Evolutionary conservation across 2,113 vertebrate species (phyloP).

Genomic region (Eretmochelys imbricata): DNA sequence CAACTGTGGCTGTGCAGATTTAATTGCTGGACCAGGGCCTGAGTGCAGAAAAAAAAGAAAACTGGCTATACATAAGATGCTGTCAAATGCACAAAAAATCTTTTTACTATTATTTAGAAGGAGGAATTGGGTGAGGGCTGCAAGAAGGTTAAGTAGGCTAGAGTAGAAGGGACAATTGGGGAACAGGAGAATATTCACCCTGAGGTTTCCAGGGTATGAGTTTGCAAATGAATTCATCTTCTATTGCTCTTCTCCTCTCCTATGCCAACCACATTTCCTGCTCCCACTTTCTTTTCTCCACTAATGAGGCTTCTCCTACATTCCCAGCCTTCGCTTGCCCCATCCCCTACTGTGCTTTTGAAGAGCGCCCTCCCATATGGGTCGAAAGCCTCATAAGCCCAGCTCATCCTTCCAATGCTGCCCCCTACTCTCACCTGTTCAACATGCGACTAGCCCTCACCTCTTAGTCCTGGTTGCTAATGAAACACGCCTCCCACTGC

Average conservation of each 20-base stretch:
- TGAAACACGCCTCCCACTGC: neutral
- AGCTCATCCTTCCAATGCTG: too few species aligned
- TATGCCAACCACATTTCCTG: neutral
- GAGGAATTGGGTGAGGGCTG: neutral
- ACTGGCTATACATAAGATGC: neutral
- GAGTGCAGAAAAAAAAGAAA: conserved; percentile 4
- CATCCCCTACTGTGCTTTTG: too few species aligned
- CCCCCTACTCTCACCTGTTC: too few species aligned
- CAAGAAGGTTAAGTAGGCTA: neutral
- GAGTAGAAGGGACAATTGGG: neutral
- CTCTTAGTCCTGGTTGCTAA: neutral
- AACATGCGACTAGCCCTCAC: neutral
- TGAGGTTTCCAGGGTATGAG: neutral
- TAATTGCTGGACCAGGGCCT: conserved; percentile 3
- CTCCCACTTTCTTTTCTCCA: too few species aligned
- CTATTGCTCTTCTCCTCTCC: neutral
- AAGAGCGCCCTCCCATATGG: too few species aligned
- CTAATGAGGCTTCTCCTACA: too few species aligned
- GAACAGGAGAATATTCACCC: neutral
- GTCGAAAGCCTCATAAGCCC: too few species aligned
- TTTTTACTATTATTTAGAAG: neutral
- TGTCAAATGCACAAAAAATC: neutral
- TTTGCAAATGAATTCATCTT: neutral
- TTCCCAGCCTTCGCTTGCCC: too few species aligned
- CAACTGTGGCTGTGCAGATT: neutral